Evolutionary conservation across 2,113 vertebrate species (phyloP).

Genomic region (Notiomystis cincta): DNA sequence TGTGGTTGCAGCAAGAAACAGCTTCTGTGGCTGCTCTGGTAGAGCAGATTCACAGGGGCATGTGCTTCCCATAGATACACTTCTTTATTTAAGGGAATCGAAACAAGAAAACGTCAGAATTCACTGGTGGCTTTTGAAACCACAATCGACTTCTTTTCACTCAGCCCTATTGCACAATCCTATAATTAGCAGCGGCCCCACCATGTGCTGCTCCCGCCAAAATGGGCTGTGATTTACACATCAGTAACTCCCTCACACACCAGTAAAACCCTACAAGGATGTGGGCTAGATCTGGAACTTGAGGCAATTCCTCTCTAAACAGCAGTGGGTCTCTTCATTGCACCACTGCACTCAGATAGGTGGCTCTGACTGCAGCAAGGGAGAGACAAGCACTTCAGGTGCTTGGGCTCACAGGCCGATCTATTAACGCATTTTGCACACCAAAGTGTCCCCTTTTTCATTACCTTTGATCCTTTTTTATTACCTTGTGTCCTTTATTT

Average conservation of each 20-base stretch:
- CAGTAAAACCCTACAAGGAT: fast-evolving
- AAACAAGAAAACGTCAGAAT: neutral
- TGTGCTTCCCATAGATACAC: neutral
- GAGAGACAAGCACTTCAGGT: neutral
- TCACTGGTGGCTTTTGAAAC: neutral
- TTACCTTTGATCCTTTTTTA: neutral
- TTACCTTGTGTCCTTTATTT: neutral
- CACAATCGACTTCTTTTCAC: neutral
- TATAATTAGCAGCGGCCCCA: fast-evolving
- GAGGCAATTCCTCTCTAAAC: neutral
- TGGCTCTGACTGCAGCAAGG: fast-evolving
- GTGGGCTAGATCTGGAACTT: neutral
- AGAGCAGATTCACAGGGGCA: neutral
- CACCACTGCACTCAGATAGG: too few relatives aligned
- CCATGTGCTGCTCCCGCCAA: fast-evolving
- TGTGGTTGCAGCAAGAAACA: neutral
- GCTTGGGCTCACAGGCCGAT: fast-evolving
- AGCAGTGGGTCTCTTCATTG: neutral
- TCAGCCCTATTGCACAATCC: neutral
- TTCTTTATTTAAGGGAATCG: neutral
- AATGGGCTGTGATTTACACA: neutral
- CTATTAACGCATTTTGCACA: neutral
- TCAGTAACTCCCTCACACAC: neutral
- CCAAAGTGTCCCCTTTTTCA: neutral
- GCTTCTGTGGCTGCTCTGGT: neutral